phyloP scores from a whole-genome alignment of 30 jellyfish, hydroid and myxozoan genomes.

The Rhopilema esculentum region DNA sequence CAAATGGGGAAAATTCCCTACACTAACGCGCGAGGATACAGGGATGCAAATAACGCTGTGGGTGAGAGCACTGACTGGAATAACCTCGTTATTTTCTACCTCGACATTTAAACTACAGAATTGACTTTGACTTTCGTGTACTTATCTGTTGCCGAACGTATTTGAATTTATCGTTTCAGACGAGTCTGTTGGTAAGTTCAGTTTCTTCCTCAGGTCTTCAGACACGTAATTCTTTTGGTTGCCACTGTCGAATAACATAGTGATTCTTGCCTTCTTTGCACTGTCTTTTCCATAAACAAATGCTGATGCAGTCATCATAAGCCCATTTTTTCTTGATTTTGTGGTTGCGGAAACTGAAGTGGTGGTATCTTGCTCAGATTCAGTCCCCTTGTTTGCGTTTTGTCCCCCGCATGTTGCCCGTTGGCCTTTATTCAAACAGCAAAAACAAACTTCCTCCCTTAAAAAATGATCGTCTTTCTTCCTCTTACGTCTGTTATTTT shows the following conservation, averaged over 20 bases:
- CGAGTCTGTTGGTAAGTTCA: neutral
- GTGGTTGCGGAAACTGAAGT: conserved; percentile 5
- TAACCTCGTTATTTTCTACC: neutral
- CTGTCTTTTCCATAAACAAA: no score
- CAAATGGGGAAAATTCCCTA: conserved; percentile 20
- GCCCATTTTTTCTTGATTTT: conserved; percentile 14
- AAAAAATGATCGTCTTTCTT: no score
- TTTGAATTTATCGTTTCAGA: conserved; percentile 1
- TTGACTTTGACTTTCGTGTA: conserved; percentile 5
- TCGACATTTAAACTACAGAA: conserved; percentile 12
- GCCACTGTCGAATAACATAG: conserved; percentile 38
- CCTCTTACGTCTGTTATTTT: no score
- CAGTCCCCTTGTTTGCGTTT: neutral
- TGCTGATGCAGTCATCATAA: neutral
- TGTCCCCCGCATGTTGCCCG: conserved; percentile 31
- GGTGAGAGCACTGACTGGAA: neutral
- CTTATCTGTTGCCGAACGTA: conserved; percentile 39
- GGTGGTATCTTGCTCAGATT: neutral
- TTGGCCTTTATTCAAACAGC: neutral
- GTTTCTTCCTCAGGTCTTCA: conserved; percentile 3
- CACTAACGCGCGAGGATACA: conserved; percentile 14
- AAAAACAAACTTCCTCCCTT: no score
- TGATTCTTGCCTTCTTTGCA: conserved; percentile 6
- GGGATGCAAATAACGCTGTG: conserved; percentile 17
- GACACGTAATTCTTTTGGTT: conserved; percentile 21